Evolutionary conservation across 2,888 invertebrate species (phyloP).

Genomic region (Diaphora mendica): DNA sequence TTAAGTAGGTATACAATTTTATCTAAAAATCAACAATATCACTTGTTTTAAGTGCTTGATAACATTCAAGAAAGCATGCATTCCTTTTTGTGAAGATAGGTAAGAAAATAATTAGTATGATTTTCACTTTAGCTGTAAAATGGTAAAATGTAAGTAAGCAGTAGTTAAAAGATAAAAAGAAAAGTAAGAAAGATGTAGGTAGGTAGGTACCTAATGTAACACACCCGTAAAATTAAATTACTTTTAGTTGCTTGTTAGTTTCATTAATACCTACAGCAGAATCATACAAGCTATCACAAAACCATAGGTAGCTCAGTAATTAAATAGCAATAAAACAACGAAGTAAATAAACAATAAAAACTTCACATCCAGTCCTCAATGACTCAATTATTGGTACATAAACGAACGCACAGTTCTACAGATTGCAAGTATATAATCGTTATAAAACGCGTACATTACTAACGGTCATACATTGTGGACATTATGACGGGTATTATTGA

Average conservation of each 20-base stretch:
- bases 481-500: conserved; percentile 80
- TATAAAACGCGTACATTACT: conserved; percentile 73
- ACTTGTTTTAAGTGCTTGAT: no score
- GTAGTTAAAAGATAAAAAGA: neutral
- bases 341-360: conserved; percentile 49
- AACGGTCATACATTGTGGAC: conserved; percentile 68
- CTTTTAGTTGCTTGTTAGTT: neutral
- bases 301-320: conserved; percentile 31
- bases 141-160: neutral
- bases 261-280: neutral
- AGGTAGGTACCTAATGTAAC: neutral
- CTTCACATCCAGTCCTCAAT: conserved; percentile 45
- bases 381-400: conserved; percentile 51
- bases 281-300: neutral
- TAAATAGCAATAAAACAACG: conserved; percentile 41
- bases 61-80: neutral
- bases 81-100: neutral
- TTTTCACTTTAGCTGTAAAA: neutral
- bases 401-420: conserved; percentile 38
- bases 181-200: no score
- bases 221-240: neutral
- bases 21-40: neutral
- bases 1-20: no score
- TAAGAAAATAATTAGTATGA: neutral
- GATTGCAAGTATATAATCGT: conserved; percentile 47